A percentile compares a stretch with the other conserved stretches of the same genome.
Evolutionary conservation across 1,140 invertebrate species (phyloP).

Genomic region (Protaetia brevitarsis): DNA sequence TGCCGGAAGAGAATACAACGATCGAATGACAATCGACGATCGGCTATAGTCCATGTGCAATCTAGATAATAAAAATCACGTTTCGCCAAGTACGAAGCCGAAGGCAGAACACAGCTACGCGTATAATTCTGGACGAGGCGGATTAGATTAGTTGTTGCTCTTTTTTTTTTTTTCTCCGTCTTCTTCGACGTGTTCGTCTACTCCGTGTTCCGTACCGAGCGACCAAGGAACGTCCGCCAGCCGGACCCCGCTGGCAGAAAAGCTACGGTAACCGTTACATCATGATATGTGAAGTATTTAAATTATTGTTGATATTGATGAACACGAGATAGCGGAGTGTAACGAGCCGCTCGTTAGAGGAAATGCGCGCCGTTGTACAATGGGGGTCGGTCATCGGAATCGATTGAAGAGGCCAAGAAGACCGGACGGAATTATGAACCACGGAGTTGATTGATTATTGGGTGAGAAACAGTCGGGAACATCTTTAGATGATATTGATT

Average conservation of each 20-base stretch:
- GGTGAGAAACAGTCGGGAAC: no score
- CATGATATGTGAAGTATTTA: constrained; percentile 18
- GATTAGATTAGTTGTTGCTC: no score
- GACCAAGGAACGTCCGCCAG: not conserved
- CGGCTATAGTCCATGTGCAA: not conserved
- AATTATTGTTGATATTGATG: constrained; percentile 17
- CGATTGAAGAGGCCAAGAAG: not conserved
- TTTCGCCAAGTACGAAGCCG: not conserved
- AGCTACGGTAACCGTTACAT: constrained; percentile 4
- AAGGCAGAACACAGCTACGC: not conserved
- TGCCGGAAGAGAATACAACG: constrained; percentile 1
- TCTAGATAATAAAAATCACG: constrained; percentile 17
- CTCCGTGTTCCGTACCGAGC: not conserved
- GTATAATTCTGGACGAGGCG: not conserved
- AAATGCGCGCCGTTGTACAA: not conserved
- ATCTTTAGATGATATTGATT: no score
- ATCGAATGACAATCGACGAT: not conserved
- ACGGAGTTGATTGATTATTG: not conserved
- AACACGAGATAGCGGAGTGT: not conserved
- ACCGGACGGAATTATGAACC: not conserved
- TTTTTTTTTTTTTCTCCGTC: not conserved
- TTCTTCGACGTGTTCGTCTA: not conserved
- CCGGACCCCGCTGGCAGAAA: constrained; percentile 1
- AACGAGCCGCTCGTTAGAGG: constrained; percentile 1
- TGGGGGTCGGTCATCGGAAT: not conserved